These are phyloP conservation scores for Melanostoma mellinum DNA, from an alignment of 2,888 invertebrate species.

Conservation along the genomic window DNA sequence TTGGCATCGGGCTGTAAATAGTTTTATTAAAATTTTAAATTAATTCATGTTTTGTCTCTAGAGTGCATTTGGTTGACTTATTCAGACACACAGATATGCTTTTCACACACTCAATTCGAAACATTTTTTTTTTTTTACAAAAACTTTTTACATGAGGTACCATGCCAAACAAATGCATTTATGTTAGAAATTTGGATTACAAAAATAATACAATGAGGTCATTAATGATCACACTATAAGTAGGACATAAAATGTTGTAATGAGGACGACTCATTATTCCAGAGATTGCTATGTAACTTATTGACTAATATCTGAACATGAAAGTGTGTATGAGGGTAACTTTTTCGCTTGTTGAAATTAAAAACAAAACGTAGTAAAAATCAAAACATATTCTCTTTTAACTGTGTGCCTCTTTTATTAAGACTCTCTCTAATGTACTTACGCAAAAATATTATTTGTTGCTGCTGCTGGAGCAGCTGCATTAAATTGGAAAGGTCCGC, in stretches of 20 bases:
- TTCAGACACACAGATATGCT: conserved; percentile 8
- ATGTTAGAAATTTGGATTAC: conserved; percentile 35
- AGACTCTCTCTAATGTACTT: conserved; percentile 77
- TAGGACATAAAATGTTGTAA: no score
- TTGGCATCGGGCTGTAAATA: conserved; percentile 78
- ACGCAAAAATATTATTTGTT: conserved; percentile 81
- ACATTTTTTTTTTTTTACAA: no score
- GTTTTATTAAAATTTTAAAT: conserved; percentile 16
- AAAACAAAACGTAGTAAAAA: conserved; percentile 24
- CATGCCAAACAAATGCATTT: conserved; percentile 54
- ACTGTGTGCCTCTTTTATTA: conserved; percentile 17
- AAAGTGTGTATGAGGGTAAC: no score
- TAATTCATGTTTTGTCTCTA: neutral
- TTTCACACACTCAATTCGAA: conserved; percentile 16
- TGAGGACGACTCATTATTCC: no score
- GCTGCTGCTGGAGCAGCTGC: conserved; percentile 79
- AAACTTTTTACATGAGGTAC: conserved; percentile 16
- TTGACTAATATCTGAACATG: no score
- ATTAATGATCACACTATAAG: no score
- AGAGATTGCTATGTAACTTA: no score
- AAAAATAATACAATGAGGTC: neutral
- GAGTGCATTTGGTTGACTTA: no score
- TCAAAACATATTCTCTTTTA: conserved; percentile 36
- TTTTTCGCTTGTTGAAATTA: no score
- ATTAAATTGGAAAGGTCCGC: conserved; percentile 81